These are phyloP conservation scores for Lumbricus terrestris DNA, from an alignment of 2,888 invertebrate species.

Conservation along the genomic window DNA sequence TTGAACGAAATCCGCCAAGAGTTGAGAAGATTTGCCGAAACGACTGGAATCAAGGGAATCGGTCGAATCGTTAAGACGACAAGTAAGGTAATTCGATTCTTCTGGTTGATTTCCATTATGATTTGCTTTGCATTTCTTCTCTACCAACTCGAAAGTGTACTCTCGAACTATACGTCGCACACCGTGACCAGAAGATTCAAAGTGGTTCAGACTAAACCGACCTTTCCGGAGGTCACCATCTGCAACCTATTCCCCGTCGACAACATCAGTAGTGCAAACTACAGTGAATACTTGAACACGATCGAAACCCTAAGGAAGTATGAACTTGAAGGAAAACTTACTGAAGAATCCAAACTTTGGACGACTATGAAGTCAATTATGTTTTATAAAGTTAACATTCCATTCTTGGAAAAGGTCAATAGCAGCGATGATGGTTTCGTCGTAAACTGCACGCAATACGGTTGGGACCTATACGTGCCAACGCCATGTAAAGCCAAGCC, in stretches of 20 bases:
- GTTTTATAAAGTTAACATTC: not conserved
- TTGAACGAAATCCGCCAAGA: not conserved
- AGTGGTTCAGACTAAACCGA: not conserved
- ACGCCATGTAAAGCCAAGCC: not conserved
- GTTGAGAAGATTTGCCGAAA: constrained; percentile 7
- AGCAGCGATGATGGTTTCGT: not conserved
- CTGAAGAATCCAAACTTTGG: not conserved
- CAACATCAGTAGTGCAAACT: not conserved
- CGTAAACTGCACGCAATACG: not conserved
- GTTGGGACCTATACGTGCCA: not conserved
- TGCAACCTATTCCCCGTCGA: not conserved
- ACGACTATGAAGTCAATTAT: not conserved
- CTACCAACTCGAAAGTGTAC: not conserved
- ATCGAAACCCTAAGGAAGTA: not conserved
- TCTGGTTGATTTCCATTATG: not conserved
- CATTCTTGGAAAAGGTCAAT: not conserved
- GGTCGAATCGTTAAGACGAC: not conserved
- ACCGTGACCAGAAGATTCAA: not conserved
- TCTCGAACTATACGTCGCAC: not conserved
- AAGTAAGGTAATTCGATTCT: constrained; percentile 5
- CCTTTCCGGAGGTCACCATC: not conserved
- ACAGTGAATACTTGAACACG: not conserved
- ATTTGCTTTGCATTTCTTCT: not conserved
- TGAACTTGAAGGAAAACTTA: not conserved
- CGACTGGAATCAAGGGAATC: constrained; percentile 10